These are phyloP conservation scores for Tipula unca DNA, from an alignment of 2,888 invertebrate species.

Conservation along the genomic window DNA sequence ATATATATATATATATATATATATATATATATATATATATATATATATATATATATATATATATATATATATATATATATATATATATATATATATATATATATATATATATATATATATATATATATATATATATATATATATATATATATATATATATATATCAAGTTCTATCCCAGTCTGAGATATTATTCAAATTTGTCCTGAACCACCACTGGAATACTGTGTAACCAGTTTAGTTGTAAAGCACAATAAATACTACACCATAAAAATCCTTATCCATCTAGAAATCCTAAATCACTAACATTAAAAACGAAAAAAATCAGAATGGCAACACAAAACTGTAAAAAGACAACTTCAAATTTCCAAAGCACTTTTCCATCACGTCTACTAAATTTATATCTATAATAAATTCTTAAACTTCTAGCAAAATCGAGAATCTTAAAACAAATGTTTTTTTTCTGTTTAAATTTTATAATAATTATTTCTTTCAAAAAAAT, in stretches of 20 bases:
- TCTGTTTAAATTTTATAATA: neutral
- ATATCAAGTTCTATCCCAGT: neutral
- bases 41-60: too few species aligned
- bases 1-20: too few species aligned
- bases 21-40: too few species aligned
- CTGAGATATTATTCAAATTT: too few species aligned
- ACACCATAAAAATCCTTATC: neutral
- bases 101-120: too few species aligned
- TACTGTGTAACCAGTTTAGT: too few species aligned
- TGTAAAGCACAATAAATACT: too few species aligned
- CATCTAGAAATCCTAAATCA: neutral
- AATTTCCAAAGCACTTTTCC: neutral
- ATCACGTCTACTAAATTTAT: neutral
- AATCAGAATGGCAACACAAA: neutral
- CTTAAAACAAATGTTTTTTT: neutral
- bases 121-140: too few species aligned
- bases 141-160: too few species aligned
- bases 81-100: too few species aligned
- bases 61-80: too few species aligned
- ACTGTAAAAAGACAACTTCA: neutral
- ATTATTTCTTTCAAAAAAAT: neutral
- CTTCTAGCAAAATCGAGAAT: neutral
- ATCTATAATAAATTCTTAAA: neutral
- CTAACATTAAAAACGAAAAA: neutral
- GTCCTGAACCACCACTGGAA: too few species aligned